These are phyloP conservation scores for Platysteira castanea DNA, from an alignment of 2,113 vertebrate genomes.

Conservation along the genomic window DNA sequence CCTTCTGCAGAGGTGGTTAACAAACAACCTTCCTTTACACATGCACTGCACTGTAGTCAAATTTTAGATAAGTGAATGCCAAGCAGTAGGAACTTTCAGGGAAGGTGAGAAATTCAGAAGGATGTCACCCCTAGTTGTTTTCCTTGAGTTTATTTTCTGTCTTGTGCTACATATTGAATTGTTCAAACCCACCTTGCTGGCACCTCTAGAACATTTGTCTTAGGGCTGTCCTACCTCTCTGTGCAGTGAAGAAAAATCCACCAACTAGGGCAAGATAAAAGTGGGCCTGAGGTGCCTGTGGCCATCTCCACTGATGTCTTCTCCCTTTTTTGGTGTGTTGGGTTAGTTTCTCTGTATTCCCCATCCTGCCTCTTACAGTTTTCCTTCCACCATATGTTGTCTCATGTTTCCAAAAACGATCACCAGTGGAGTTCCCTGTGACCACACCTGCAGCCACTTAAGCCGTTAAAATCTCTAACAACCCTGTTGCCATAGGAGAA, in stretches of 20 bases:
- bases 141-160: not conserved
- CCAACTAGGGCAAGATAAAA: not conserved
- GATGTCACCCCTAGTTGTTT: not conserved
- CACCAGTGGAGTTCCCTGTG: not conserved
- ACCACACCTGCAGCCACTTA: not conserved
- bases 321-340: not conserved
- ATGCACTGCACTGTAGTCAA: not conserved
- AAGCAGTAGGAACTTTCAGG: not conserved
- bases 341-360: not conserved
- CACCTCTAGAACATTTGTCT: not conserved
- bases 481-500: not conserved
- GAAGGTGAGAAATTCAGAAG: not conserved
- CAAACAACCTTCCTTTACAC: not conserved
- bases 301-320: not conserved
- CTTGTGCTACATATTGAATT: not conserved
- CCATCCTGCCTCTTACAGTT: not conserved
- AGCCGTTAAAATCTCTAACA: not conserved
- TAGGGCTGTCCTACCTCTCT: not conserved
- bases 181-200: not conserved
- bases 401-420: not conserved
- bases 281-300: not conserved
- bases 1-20: not conserved
- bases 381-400: not conserved
- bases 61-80: not conserved
- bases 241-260: not conserved